A percentile compares a stretch with the other conserved stretches of the same genome.
Evolutionary conservation across 1,140 invertebrate genomes (phyloP).

Genomic region (Camponotus floridanus): DNA sequence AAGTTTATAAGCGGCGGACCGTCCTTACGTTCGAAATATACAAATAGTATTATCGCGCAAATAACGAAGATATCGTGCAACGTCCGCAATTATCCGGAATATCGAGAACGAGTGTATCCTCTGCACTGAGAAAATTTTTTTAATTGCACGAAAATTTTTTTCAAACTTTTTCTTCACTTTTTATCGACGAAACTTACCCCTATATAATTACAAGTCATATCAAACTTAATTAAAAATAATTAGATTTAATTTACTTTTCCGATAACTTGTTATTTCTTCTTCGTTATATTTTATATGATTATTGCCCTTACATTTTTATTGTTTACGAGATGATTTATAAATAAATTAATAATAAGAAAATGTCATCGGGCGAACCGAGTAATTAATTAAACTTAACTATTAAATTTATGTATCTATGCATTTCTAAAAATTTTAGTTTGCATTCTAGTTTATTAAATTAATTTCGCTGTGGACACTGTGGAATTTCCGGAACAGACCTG

Average conservation of each 20-base stretch:
- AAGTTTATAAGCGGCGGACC: constrained; percentile 72
- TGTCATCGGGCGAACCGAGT: background rate
- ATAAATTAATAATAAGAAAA: background rate
- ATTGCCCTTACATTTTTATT: background rate
- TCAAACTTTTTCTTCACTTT: constrained; percentile 12
- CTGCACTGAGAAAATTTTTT: constrained; percentile 38
- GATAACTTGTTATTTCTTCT: background rate
- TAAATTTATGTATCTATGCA: background rate
- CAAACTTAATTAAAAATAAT: constrained; percentile 34
- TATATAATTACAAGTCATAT: background rate
- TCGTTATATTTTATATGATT: background rate
- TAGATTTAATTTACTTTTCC: background rate
- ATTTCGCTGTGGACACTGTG: background rate
- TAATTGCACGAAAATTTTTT: background rate
- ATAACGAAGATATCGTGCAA: constrained; percentile 81
- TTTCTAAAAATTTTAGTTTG: constrained; percentile 9
- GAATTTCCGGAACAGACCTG: background rate
- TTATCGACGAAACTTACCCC: background rate
- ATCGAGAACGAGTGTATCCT: constrained; percentile 76
- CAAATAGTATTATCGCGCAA: constrained; percentile 78
- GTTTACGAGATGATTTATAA: background rate
- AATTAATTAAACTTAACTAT: background rate
- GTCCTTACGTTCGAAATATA: constrained; percentile 75
- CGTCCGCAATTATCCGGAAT: constrained; percentile 76
- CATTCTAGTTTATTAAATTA: background rate